Conservation (phyloP, 2,797 vertebrate species). For the Hemibagrus guttatus region DNA sequence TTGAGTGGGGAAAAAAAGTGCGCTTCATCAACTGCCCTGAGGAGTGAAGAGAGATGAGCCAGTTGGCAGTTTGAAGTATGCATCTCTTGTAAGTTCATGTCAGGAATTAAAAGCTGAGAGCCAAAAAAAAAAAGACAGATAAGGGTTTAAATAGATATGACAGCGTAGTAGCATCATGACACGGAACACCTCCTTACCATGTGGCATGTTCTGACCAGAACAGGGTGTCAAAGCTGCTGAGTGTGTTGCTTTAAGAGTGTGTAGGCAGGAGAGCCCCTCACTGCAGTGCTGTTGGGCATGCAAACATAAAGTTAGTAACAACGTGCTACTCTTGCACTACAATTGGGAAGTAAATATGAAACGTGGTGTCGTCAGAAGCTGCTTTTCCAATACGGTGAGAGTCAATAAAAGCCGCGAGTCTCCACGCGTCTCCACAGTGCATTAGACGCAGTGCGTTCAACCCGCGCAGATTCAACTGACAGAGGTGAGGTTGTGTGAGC, state of each 20-base stretch:
- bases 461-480: conserved; percentile 26
- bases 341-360: conserved; percentile 66
- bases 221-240: conserved; percentile 2
- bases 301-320: conserved; percentile 82
- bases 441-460: conserved; percentile 16
- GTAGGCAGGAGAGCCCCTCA: conserved; percentile 75
- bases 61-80: conserved; percentile 42
- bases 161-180: neutral
- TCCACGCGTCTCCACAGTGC: conserved; percentile 37
- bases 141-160: neutral
- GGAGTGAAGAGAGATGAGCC: conserved; percentile 46
- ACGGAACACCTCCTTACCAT: conserved; percentile 3
- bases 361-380: conserved; percentile 65
- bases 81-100: conserved; percentile 33
- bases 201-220: conserved; percentile 20
- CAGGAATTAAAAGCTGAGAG: neutral
- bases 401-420: conserved; percentile 49
- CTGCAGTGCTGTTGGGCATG: conserved; percentile 74
- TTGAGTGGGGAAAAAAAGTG: neutral
- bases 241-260: conserved; percentile 79
- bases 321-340: conserved; percentile 74
- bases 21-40: conserved; percentile 23
- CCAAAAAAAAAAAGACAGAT: conserved; percentile 5
- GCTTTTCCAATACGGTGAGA: conserved; percentile 58
- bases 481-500: conserved; percentile 20